Percentiles rank a stretch among this genome's conserved stretches.
Evolutionary conservation across 2,888 invertebrate genomes (phyloP).

Genomic region (Aromia moschata): DNA sequence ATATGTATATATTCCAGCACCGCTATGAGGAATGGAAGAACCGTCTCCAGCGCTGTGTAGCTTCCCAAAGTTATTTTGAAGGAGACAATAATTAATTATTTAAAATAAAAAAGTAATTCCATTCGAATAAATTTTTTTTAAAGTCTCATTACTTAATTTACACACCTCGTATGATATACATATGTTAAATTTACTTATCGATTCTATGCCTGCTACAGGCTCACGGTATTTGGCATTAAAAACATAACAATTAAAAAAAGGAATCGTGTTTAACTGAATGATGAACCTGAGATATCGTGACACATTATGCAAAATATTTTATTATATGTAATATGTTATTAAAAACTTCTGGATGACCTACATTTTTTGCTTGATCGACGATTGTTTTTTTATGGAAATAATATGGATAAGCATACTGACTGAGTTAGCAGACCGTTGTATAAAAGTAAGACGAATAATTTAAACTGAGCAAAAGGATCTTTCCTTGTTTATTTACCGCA

Average conservation of each 20-base stretch:
- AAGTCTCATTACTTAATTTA: too few species aligned
- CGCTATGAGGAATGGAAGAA: too few species aligned
- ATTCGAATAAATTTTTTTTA: too few species aligned
- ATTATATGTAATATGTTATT: slow-evolving; percentile 1
- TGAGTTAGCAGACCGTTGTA: background rate
- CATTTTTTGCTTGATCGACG: background rate
- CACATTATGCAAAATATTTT: slow-evolving; percentile 1
- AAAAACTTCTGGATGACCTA: background rate
- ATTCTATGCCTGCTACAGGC: background rate
- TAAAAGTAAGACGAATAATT: background rate
- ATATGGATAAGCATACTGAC: background rate
- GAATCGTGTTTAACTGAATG: background rate
- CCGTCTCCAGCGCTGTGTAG: too few species aligned
- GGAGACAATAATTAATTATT: too few species aligned
- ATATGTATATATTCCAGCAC: too few species aligned
- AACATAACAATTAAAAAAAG: background rate
- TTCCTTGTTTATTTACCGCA: too few species aligned
- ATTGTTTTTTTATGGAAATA: background rate
- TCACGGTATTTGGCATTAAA: background rate
- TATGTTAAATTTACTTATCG: too few species aligned
- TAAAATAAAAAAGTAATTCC: too few species aligned
- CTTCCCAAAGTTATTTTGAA: too few species aligned
- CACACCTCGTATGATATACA: too few species aligned
- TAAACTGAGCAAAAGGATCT: too few species aligned
- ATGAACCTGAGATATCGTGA: background rate